phyloP scores from a whole-genome alignment of 2,797 vertebrate genomes.

The Sphenopsis melanotis region DNA sequence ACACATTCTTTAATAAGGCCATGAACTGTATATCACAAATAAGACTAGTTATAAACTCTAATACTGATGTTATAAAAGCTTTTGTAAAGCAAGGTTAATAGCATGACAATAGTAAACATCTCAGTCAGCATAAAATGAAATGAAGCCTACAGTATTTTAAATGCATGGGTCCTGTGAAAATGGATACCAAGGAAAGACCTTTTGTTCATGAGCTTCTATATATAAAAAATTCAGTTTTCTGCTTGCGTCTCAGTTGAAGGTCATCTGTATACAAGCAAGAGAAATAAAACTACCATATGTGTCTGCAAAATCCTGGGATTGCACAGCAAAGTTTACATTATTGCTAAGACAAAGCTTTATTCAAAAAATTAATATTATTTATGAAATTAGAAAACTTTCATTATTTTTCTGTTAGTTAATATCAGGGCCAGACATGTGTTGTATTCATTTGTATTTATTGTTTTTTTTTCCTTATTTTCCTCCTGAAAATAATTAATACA shows the following conservation, averaged over 20 bases:
- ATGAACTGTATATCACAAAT: constrained; percentile 41
- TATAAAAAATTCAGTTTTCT: constrained; percentile 46
- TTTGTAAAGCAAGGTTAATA: constrained; percentile 59
- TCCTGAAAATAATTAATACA: background rate
- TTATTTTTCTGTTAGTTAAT: background rate
- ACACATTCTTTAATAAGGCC: constrained; percentile 50
- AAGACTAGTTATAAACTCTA: constrained; percentile 50
- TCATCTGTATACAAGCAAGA: background rate
- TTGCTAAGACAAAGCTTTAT: background rate
- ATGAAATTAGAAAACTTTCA: background rate
- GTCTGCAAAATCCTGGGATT: background rate
- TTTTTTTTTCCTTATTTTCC: background rate
- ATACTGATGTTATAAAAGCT: constrained; percentile 46
- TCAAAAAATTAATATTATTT: background rate
- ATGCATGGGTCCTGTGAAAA: constrained; percentile 43
- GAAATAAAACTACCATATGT: background rate
- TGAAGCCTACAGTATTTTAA: constrained; percentile 30
- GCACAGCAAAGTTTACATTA: background rate
- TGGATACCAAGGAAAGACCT: constrained; percentile 24
- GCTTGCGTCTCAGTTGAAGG: constrained; percentile 39
- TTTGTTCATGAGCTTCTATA: constrained; percentile 17
- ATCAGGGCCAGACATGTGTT: background rate
- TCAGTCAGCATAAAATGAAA: constrained; percentile 63
- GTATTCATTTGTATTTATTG: background rate
- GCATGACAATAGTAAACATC: constrained; percentile 50